A percentile compares a stretch with the other conserved stretches of the same genome.
Evolutionary conservation across 1,140 invertebrate genomes (phyloP).

Genomic region (Eurosta solidaginis): DNA sequence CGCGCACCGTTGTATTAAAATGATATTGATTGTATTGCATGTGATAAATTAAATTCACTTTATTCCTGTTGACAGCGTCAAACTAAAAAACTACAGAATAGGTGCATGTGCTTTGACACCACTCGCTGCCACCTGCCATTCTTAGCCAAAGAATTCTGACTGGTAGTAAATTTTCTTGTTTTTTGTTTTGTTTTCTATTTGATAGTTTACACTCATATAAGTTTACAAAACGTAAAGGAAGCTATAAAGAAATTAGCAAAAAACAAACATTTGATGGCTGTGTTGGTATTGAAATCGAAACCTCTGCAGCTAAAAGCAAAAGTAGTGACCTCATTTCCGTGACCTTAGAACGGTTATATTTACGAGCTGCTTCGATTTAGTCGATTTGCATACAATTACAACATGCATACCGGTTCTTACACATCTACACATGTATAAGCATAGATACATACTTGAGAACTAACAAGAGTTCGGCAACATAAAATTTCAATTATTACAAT

Average conservation of each 20-base stretch:
- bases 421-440: background rate
- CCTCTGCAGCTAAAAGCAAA: background rate
- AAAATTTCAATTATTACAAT: too few relatives aligned
- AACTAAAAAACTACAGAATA: background rate
- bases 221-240: background rate
- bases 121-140: background rate
- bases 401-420: too few relatives aligned
- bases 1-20: background rate
- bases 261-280: background rate
- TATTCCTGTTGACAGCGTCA: background rate
- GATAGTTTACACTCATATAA: background rate
- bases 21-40: background rate
- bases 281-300: constrained; percentile 5
- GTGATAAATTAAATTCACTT: background rate
- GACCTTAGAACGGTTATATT: background rate
- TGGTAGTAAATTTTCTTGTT: background rate
- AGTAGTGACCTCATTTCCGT: constrained; percentile 21
- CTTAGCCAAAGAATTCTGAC: constrained; percentile 5
- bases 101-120: background rate
- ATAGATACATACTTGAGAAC: too few relatives aligned
- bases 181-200: background rate
- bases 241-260: background rate
- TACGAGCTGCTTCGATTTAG: background rate
- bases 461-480: too few relatives aligned
- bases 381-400: background rate